Base-by-base conservation (phyloP, 2,113 vertebrate genomes). In the Origma solitaria region DNA sequence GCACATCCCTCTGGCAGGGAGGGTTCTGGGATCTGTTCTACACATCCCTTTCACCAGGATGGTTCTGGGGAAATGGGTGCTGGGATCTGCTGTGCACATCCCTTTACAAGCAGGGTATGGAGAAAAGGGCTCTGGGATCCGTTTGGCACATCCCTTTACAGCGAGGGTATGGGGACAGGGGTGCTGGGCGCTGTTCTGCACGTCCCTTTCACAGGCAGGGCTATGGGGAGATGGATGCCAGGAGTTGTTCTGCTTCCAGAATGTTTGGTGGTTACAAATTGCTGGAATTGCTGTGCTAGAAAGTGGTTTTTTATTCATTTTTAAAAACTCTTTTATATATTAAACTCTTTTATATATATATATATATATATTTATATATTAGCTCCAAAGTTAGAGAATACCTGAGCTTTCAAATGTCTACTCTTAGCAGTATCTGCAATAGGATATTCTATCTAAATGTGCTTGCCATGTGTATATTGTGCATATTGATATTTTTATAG, bases 101-200 rank as follows among this genome's bases (percentile, higher is more conserved):
- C 25, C 49, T 50, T 15, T 27, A 7, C 25, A 14, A 24, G 49
- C 24, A 25, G 13, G 8, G 44, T 45, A 10, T 10, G 8, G 44
- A 19, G 44, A 20, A 10, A 45, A 5, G 44, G 20, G 44, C 21
- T 19, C 44, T 45, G 44, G 44, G 44, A 45, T 16, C 44, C 17
- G 44, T 15, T 45, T 8, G 19, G 19, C 19, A 20, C 44, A 8
- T 45, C 44, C 44, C 44, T 45, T 45, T 15, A 20, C 19, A 45
- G 44, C 18, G 19, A 20, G 19, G 4, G 44, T 45, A 19, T 45
- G 44, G 28, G 66, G 54, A n/a, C 4, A 1, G 3, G 19, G 18
- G 1, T 2, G 23, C 8, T 10, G 37, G 47, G 7, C 17, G 30
- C 2, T 5, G 30, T 1, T 21, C 18, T 6, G 58, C 11, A 0